phyloP scores from a whole-genome alignment of 2,113 vertebrate species.

The Myotis lucifugus region DNA sequence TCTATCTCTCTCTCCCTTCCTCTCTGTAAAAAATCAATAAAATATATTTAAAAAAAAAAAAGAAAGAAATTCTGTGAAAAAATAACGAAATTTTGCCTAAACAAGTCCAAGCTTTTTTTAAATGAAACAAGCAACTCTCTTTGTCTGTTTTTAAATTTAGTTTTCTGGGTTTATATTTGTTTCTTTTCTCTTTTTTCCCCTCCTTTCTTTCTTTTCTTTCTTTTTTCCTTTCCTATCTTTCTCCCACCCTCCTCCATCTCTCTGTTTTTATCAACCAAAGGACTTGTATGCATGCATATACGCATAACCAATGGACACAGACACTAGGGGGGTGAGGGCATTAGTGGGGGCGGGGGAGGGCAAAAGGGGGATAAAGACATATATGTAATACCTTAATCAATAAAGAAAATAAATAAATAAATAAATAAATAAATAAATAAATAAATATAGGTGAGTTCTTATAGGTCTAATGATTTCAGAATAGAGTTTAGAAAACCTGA shows the following conservation, averaged over 20 bases:
- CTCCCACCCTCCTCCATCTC: fast-evolving
- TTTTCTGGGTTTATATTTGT: neutral
- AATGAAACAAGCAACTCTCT: neutral
- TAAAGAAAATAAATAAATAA: no score
- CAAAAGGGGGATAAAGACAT: no score
- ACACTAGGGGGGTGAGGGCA: no score
- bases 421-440: no score
- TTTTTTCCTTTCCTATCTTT: fast-evolving
- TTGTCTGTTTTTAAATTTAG: neutral
- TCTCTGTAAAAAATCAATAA: no score
- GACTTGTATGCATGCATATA: no score
- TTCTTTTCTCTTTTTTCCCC: fast-evolving
- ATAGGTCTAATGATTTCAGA: neutral
- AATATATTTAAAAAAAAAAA: no score
- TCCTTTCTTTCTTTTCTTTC: fast-evolving
- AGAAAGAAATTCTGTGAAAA: neutral
- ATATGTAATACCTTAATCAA: no score
- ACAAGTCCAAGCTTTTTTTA: neutral
- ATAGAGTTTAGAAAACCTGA: neutral
- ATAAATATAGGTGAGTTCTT: neutral
- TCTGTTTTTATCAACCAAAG: no score
- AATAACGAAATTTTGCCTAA: neutral
- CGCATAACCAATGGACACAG: no score
- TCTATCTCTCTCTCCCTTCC: no score
- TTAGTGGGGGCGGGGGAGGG: no score